These are phyloP conservation scores for Steinernema carpocapsae DNA, from an alignment of 2,888 invertebrate genomes.

Conservation along the genomic window DNA sequence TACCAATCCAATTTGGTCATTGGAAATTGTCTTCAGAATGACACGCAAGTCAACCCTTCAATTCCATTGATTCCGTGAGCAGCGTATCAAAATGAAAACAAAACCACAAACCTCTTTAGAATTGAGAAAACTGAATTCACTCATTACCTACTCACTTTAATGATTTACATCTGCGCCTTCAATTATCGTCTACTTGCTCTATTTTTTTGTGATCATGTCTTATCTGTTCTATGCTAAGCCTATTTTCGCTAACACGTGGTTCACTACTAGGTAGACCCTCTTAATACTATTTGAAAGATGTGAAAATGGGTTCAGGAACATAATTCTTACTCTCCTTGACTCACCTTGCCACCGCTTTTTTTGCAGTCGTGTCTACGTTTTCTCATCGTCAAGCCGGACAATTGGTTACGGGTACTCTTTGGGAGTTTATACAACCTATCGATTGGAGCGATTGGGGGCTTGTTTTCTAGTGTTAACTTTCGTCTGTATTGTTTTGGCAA, in stretches of 20 bases:
- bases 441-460: not conserved
- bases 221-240: not conserved
- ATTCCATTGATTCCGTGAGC: not conserved
- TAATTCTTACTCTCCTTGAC: not conserved
- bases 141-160: not conserved
- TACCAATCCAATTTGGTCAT: not conserved
- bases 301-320: not conserved
- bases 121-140: not conserved
- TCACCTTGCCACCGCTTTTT: not conserved
- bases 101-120: too few species aligned
- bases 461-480: not conserved
- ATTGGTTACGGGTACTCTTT: not conserved
- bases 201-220: not conserved
- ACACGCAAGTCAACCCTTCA: not conserved
- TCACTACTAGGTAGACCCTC: not conserved
- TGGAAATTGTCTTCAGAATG: not conserved
- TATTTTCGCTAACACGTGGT: not conserved
- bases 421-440: not conserved
- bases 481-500: not conserved
- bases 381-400: not conserved
- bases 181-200: not conserved
- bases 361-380: not conserved
- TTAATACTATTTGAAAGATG: not conserved
- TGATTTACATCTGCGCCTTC: not conserved
- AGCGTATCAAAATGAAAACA: too few species aligned